A percentile compares a stretch with the other conserved stretches of the same genome.
Conservation (phyloP, 53 echinoderm and acorn worm species). For the Pentamera pediparva region DNA sequence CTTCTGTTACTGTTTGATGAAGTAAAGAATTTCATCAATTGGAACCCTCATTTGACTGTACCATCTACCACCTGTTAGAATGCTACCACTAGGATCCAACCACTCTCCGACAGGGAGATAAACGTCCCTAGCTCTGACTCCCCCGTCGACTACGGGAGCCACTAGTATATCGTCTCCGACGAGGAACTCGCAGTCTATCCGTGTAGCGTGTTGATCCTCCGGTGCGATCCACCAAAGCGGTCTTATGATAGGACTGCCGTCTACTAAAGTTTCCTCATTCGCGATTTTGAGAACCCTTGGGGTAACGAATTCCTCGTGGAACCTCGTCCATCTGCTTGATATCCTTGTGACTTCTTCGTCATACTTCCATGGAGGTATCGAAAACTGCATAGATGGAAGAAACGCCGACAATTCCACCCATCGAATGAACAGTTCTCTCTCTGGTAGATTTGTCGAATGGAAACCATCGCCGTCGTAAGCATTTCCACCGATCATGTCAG, state of each 20-base stretch:
- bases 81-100: constrained; percentile 36
- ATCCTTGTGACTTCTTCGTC: constrained; percentile 68
- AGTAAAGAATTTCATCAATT: constrained; percentile 66
- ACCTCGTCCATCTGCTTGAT: constrained; percentile 69
- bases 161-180: constrained; percentile 79
- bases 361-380: constrained; percentile 53
- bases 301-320: constrained; percentile 66
- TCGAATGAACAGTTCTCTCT: constrained; percentile 50
- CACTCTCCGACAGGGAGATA: constrained; percentile 75
- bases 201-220: constrained; percentile 48
- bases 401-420: constrained; percentile 58
- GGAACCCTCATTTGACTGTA: constrained; percentile 44
- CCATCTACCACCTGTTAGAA: constrained; percentile 55
- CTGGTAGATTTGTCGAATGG: constrained; percentile 17
- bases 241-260: constrained; percentile 67
- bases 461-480: constrained; percentile 38
- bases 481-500: constrained; percentile 82
- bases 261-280: constrained; percentile 38
- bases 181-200: constrained; percentile 72
- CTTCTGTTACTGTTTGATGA: neutral
- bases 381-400: constrained; percentile 54
- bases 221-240: constrained; percentile 95
- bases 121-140: constrained; percentile 51
- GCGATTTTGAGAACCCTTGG: constrained; percentile 59
- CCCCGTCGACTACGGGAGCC: constrained; percentile 63